These are phyloP conservation scores for Lithobates sylvaticus DNA, from an alignment of 2,797 vertebrate genomes.

Conservation along the genomic window DNA sequence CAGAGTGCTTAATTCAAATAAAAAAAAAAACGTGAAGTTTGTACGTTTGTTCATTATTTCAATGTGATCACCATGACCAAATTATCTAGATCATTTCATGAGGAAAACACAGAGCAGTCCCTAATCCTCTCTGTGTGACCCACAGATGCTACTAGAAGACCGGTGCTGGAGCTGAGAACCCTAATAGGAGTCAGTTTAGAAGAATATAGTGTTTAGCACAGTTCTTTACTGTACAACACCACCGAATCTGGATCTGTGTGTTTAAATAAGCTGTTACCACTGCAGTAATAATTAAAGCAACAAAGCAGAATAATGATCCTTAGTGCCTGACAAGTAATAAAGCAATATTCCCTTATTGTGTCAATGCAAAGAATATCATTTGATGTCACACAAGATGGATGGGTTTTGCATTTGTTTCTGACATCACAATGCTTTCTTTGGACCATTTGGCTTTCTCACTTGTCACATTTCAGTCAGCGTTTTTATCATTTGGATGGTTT, in stretches of 20 bases:
- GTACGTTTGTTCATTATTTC: no score
- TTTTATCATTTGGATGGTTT: constrained; percentile 58
- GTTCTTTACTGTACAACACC: not conserved
- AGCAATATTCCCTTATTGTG: constrained; percentile 24
- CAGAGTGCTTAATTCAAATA: no score
- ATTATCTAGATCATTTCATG: no score
- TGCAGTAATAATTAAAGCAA: constrained; percentile 47
- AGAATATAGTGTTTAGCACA: not conserved
- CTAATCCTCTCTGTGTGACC: no score
- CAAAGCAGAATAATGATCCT: constrained; percentile 22
- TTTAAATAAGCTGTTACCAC: not conserved
- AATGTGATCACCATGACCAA: no score
- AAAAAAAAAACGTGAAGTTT: no score
- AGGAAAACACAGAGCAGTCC: no score
- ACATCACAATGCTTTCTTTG: constrained; percentile 55
- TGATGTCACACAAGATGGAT: constrained; percentile 61
- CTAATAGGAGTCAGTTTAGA: not conserved
- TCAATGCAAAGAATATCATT: constrained; percentile 40
- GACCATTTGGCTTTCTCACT: constrained; percentile 44
- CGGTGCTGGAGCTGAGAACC: not conserved
- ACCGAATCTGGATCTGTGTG: not conserved
- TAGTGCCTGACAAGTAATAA: constrained; percentile 45
- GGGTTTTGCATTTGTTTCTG: constrained; percentile 54
- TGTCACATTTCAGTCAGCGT: constrained; percentile 59
- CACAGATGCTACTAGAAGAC: no score